A percentile compares a stretch with the other conserved stretches of the same genome.
Evolutionary conservation across 2,888 invertebrate species (phyloP).

Genomic region (Monoplex corrugatus): DNA sequence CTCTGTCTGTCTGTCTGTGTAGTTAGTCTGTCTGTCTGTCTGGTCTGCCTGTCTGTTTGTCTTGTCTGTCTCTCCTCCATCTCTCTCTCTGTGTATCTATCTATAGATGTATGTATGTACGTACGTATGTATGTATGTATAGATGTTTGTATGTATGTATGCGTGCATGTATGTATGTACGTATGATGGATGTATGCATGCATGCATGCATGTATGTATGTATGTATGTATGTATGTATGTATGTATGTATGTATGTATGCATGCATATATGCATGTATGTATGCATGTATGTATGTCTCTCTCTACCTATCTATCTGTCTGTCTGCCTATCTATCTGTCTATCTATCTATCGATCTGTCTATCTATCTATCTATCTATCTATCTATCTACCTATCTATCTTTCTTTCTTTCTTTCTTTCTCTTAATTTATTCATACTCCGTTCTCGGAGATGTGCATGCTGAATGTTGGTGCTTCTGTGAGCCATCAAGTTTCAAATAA

Average conservation of each 20-base stretch:
- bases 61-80: no score
- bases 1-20: no score
- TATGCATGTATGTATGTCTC: neutral
- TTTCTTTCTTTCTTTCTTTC: neutral
- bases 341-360: neutral
- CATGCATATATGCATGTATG: neutral
- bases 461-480: no score
- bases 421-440: neutral
- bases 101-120: constrained; percentile 33
- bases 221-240: neutral
- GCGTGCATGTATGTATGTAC: neutral
- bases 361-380: no score
- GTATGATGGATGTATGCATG: neutral
- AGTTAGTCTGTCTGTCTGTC: no score
- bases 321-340: neutral
- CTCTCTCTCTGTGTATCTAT: no score
- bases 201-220: neutral
- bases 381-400: neutral
- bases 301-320: neutral
- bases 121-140: neutral
- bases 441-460: no score
- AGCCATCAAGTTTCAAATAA: no score
- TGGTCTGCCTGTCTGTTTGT: no score
- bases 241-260: neutral
- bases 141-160: no score